phyloP scores from a whole-genome alignment of 2,888 invertebrate genomes.

The Xylocampa areola region DNA sequence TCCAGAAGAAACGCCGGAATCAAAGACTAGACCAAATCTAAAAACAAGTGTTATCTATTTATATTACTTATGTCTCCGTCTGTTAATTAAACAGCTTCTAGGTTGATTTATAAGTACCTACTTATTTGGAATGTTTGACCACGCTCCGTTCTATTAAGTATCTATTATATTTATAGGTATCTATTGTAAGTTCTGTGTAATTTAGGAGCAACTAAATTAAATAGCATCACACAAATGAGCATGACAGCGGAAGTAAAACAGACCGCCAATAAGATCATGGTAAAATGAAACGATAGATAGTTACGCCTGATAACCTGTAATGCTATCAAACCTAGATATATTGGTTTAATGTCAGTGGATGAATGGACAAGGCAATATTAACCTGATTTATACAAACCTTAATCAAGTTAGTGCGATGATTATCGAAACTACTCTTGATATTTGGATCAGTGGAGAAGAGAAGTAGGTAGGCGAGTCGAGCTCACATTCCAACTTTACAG shows the following conservation, averaged over 20 bases:
- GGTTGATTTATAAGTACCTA: too few relatives aligned
- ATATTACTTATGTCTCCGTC: too few relatives aligned
- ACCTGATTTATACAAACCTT: constrained; percentile 35
- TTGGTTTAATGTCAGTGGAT: constrained; percentile 9
- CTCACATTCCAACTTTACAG: constrained; percentile 81
- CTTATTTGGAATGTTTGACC: too few relatives aligned
- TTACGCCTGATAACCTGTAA: constrained; percentile 19
- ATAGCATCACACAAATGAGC: too few relatives aligned
- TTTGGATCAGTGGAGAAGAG: constrained; percentile 71
- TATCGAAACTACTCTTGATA: constrained; percentile 60
- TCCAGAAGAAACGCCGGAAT: not conserved
- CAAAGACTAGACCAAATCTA: not conserved
- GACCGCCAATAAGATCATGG: too few relatives aligned
- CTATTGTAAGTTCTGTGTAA: too few relatives aligned
- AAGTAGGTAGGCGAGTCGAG: constrained; percentile 71
- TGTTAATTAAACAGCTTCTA: too few relatives aligned
- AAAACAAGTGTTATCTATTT: too few relatives aligned
- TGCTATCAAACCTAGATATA: constrained; percentile 20
- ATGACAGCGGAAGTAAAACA: too few relatives aligned
- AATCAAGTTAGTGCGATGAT: constrained; percentile 46
- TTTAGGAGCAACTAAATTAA: too few relatives aligned
- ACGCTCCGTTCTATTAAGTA: too few relatives aligned
- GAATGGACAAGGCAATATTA: constrained; percentile 13
- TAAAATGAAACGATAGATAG: not conserved
- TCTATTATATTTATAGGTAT: too few relatives aligned